Conservation (phyloP, 2,888 invertebrate species). For the Acleris holmiana region DNA sequence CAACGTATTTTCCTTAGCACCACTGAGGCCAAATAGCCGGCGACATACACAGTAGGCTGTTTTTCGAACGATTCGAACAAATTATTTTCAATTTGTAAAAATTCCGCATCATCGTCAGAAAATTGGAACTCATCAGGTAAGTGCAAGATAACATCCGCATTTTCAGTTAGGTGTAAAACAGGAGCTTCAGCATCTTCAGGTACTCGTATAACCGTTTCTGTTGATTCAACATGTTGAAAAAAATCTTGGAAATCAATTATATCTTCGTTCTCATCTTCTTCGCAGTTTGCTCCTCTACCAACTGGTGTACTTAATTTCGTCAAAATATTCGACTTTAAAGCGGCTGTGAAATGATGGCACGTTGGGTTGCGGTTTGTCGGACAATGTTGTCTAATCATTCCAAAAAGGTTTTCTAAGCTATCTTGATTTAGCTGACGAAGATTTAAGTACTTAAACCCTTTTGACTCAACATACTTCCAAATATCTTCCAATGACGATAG, state of each 20-base stretch:
- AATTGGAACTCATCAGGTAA: slow-evolving; percentile 19
- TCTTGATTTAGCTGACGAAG: neutral
- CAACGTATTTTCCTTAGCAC: slow-evolving; percentile 18
- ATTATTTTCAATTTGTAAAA: slow-evolving; percentile 15
- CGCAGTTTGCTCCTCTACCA: slow-evolving; percentile 11
- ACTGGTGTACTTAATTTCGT: neutral
- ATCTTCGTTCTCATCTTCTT: slow-evolving; percentile 24
- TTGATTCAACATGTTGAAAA: slow-evolving; percentile 5
- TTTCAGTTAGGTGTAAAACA: slow-evolving; percentile 10
- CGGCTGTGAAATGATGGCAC: slow-evolving; percentile 1
- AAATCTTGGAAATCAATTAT: slow-evolving; percentile 29
- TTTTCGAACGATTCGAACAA: slow-evolving; percentile 24
- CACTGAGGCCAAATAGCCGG: slow-evolving; percentile 25
- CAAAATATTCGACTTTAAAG: no score
- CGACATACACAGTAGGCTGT: slow-evolving; percentile 24
- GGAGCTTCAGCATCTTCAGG: slow-evolving; percentile 9
- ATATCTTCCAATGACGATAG: neutral
- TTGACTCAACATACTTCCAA: neutral
- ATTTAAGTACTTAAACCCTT: slow-evolving; percentile 1
- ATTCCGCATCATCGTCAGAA: slow-evolving; percentile 18
- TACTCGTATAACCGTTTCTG: neutral
- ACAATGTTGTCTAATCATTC: neutral
- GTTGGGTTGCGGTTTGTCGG: neutral
- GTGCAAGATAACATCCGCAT: slow-evolving; percentile 14
- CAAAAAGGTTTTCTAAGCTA: neutral